These are phyloP conservation scores for Accipiter cooperii DNA, from an alignment of 2,113 vertebrate genomes.

Conservation along the genomic window DNA sequence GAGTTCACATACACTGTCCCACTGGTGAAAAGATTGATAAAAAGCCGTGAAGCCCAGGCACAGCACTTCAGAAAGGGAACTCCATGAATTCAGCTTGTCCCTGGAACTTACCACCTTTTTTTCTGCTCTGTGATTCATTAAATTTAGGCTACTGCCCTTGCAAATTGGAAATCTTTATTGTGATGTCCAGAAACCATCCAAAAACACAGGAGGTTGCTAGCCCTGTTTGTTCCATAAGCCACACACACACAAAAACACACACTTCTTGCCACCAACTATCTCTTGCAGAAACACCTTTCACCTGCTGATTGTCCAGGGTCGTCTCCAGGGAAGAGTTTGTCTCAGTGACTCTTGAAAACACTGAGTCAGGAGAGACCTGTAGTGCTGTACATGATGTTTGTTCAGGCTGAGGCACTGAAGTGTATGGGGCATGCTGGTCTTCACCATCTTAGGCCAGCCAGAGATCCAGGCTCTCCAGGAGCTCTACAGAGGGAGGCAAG, in stretches of 20 bases:
- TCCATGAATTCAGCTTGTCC: background rate
- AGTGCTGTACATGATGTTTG: background rate
- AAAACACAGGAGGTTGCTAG: background rate
- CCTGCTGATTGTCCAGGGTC: background rate
- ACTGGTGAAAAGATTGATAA: background rate
- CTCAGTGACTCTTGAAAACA: background rate
- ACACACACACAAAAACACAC: rapidly evolving
- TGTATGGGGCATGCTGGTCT: background rate
- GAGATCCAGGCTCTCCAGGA: background rate
- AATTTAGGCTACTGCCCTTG: background rate
- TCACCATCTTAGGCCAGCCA: background rate
- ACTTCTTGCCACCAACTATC: background rate
- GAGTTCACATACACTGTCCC: background rate
- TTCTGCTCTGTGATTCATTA: background rate
- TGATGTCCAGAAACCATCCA: background rate
- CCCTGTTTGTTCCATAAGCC: background rate
- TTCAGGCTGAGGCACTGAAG: background rate
- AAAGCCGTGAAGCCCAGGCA: background rate
- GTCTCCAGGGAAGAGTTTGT: background rate
- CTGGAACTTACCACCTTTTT: background rate
- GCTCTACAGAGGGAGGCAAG: background rate
- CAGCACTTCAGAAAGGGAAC: background rate
- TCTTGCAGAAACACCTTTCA: background rate
- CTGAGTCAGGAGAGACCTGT: background rate
- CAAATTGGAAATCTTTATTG: background rate